phyloP scores from a whole-genome alignment of 2,113 vertebrate species.

The Rhegmatorhina hoffmannsi region DNA sequence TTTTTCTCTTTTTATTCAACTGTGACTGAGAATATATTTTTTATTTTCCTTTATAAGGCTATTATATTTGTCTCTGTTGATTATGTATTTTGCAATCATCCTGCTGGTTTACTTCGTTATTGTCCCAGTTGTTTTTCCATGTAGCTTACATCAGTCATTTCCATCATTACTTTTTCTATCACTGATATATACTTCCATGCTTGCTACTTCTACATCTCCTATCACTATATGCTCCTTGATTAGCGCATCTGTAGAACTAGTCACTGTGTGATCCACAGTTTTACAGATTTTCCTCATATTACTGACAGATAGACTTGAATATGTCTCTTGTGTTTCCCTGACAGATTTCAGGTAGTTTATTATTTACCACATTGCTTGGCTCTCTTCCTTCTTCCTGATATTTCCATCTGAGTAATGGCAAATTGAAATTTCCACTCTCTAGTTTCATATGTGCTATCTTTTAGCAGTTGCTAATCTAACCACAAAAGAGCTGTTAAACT shows the following conservation, averaged over 20 bases:
- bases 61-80: neutral
- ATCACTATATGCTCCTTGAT: neutral
- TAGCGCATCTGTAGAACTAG: neutral
- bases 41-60: neutral
- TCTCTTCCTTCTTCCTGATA: neutral
- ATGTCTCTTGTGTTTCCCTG: neutral
- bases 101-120: neutral
- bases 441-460: neutral
- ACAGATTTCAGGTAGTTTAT: neutral
- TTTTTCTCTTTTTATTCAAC: neutral
- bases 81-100: neutral
- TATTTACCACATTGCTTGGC: neutral
- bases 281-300: neutral
- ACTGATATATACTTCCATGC: neutral
- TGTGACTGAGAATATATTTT: neutral
- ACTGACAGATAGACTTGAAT: neutral
- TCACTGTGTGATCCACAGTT: neutral
- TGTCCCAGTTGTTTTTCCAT: neutral
- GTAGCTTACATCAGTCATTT: neutral
- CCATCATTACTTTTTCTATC: neutral
- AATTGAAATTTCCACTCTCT: slow-evolving; percentile 21
- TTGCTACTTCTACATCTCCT: neutral
- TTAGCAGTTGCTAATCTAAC: neutral
- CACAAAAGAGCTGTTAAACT: neutral
- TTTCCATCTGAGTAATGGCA: neutral